These are phyloP conservation scores for Heliothis peltigera DNA, from an alignment of 2,888 invertebrate genomes.

Conservation along the genomic window DNA sequence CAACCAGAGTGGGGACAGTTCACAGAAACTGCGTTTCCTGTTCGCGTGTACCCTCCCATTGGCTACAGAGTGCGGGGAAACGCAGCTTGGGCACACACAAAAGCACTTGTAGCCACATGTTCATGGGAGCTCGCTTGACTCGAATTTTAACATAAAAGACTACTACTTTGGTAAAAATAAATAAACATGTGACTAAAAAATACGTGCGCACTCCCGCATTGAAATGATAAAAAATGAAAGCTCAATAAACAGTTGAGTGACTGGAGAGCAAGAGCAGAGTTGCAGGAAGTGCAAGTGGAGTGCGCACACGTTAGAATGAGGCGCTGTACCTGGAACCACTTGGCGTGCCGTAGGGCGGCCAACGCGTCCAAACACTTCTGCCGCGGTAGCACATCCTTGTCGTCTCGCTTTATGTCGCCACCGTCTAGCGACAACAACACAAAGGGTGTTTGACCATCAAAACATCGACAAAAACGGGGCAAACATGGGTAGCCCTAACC, in stretches of 20 bases:
- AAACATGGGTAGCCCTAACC: slow-evolving; percentile 77
- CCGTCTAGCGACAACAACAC: slow-evolving; percentile 90
- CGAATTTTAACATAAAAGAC: slow-evolving; percentile 43
- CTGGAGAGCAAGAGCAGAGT: slow-evolving; percentile 36
- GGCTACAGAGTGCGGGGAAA: slow-evolving; percentile 83
- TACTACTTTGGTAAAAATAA: slow-evolving; percentile 68
- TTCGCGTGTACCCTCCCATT: slow-evolving; percentile 66
- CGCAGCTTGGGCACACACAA: slow-evolving; percentile 75
- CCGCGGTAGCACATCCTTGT: slow-evolving; percentile 98
- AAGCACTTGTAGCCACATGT: slow-evolving; percentile 89
- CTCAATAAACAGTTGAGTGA: slow-evolving; percentile 17
- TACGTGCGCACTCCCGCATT: slow-evolving; percentile 84
- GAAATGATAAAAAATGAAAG: slow-evolving; percentile 33
- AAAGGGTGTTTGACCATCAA: slow-evolving; percentile 95
- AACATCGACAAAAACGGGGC: slow-evolving; percentile 87
- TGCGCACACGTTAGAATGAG: slow-evolving; percentile 85
- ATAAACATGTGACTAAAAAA: slow-evolving; percentile 89
- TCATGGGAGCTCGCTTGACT: slow-evolving; percentile 76
- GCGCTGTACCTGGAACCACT: slow-evolving; percentile 99
- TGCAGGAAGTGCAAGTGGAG: slow-evolving; percentile 56
- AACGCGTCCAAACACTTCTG: slow-evolving; percentile 99
- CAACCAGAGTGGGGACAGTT: slow-evolving; percentile 61
- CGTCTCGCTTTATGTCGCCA: slow-evolving; percentile 92
- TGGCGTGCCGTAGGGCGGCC: slow-evolving; percentile 99
- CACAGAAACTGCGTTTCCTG: slow-evolving; percentile 82